Evolutionary conservation across 2,888 invertebrate species (phyloP).

Genomic region (Nebria brevicollis): DNA sequence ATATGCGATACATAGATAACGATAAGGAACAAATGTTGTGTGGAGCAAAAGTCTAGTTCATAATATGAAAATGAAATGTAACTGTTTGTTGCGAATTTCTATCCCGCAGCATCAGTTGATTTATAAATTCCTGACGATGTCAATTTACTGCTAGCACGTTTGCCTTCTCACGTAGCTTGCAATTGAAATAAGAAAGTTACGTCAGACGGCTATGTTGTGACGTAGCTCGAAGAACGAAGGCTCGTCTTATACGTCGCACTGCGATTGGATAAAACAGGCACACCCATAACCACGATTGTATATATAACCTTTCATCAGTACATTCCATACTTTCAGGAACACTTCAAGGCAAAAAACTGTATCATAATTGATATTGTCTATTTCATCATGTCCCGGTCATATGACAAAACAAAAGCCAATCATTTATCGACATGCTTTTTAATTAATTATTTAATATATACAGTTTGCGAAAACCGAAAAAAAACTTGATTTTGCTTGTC

Average conservation of each 20-base stretch:
- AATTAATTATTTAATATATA: background rate
- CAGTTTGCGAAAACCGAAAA: background rate
- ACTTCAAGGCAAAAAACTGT: background rate
- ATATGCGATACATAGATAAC: no score
- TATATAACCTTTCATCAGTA: background rate
- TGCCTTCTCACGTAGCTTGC: background rate
- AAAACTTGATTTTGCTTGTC: background rate
- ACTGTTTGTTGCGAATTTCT: background rate
- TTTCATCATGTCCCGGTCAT: background rate
- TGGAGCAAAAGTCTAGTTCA: no score
- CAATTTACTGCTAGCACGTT: constrained; percentile 1
- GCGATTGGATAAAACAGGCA: background rate
- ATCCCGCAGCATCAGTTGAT: background rate
- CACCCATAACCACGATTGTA: background rate
- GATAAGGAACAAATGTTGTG: no score
- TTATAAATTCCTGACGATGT: background rate
- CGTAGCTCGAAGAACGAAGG: background rate
- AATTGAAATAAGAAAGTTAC: constrained; percentile 1
- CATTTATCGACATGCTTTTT: background rate
- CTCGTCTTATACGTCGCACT: background rate
- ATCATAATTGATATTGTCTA: background rate
- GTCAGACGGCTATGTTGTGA: background rate
- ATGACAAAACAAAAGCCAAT: background rate
- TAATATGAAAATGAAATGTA: background rate
- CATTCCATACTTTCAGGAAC: background rate